Evolutionary conservation across 2,797 vertebrate genomes (phyloP).

Genomic region (Silurus aristotelis): DNA sequence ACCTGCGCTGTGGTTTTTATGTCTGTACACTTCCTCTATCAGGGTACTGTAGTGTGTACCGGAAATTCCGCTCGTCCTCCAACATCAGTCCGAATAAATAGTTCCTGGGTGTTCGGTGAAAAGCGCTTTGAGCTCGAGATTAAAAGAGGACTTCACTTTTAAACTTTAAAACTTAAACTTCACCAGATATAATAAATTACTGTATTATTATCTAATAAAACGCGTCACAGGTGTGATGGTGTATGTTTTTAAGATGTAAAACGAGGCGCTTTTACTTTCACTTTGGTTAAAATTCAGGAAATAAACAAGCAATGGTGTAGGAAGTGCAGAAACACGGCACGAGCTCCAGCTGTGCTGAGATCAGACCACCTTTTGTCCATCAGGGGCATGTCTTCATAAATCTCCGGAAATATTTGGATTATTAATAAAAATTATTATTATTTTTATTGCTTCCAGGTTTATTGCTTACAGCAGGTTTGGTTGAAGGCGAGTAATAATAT

Average conservation of each 20-base stretch:
- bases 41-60: slow-evolving; percentile 57
- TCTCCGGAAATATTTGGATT: neutral
- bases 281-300: slow-evolving; percentile 69
- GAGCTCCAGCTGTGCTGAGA: slow-evolving; percentile 16
- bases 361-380: neutral
- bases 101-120: slow-evolving; percentile 39
- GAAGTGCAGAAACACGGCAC: neutral
- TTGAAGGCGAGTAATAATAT: neutral
- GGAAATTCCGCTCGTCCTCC: slow-evolving; percentile 53
- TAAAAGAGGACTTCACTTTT: neutral
- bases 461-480: neutral
- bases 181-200: neutral
- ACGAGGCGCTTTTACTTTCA: slow-evolving; percentile 70
- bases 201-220: neutral
- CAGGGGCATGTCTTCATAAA: neutral
- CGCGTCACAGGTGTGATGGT: neutral
- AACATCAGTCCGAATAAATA: slow-evolving; percentile 27
- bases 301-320: slow-evolving; percentile 44
- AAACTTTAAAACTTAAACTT: neutral
- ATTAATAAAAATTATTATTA: too few species aligned
- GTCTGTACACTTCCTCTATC: neutral
- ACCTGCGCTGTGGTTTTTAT: neutral
- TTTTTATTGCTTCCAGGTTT: neutral
- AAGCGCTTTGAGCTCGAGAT: neutral
- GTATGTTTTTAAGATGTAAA: neutral